phyloP scores from a whole-genome alignment of 2,113 vertebrate species.

The Enhydra lutris region DNA sequence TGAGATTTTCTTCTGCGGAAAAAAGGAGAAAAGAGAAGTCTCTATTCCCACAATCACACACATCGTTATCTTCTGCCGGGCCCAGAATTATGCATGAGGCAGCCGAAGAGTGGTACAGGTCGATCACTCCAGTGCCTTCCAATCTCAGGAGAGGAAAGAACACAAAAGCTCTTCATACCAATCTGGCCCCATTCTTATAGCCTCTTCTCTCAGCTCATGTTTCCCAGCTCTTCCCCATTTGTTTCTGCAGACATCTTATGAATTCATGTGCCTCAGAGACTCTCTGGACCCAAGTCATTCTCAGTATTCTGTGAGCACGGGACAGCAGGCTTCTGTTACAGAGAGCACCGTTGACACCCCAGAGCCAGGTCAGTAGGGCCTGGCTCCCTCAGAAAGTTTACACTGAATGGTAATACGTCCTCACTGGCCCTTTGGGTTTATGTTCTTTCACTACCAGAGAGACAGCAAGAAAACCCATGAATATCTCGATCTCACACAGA shows the following conservation, averaged over 20 bases:
- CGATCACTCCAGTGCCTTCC: no score
- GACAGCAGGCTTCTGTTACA: not conserved
- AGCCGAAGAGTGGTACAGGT: not conserved
- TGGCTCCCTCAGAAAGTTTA: not conserved
- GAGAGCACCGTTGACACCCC: not conserved
- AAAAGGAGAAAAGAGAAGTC: not conserved
- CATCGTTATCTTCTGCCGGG: not conserved
- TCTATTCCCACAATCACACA: not conserved
- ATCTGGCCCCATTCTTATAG: accelerated
- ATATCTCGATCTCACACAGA: not conserved
- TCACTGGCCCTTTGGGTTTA: not conserved
- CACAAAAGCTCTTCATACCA: no score
- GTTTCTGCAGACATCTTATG: not conserved
- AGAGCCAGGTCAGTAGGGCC: not conserved
- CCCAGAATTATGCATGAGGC: not conserved
- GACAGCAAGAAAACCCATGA: not conserved
- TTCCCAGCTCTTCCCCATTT: not conserved
- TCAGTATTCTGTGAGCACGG: not conserved
- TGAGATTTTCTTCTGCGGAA: not conserved
- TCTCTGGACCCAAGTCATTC: not conserved
- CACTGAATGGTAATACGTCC: accelerated
- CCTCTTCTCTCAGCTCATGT: not conserved
- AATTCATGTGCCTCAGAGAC: not conserved
- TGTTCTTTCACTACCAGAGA: not conserved
- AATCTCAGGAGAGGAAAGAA: not conserved